Evolutionary conservation across 2,113 vertebrate genomes (phyloP), one percentile per base, ranked within the genome.

Genomic region (Rhinogobius similis): DNA sequence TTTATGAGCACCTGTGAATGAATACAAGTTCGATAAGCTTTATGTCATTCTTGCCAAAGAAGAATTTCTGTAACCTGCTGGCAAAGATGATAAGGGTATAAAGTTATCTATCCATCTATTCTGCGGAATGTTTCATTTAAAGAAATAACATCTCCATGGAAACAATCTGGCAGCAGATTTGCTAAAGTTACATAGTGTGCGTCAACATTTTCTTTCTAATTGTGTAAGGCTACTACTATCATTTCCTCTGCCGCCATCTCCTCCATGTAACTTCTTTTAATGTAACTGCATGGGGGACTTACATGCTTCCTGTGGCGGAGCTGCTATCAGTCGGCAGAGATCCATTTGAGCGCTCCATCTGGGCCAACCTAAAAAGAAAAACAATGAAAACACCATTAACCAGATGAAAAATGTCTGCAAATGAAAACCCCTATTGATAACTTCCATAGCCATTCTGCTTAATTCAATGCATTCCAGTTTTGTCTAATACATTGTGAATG

Each of bases 261-360:
- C 21, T 23, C n/a, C 21, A 23, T 11, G n/a, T 23, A 23, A 52
- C 50, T 11, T 23, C 10, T 26, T 26, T 55, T 3, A 4, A 14
- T 24, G 11, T 11, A 12, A 24, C 6, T 13, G 65, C 58, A 27
- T 0, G 0, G 75, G 55, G 48, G 86, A 97, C 97, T 96, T 94
- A 98, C 98, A 98, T 94, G n/a, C 96, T 99, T 90, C 96, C 96
- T 2, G 96, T 98, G 66, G 95, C 96, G 7, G 97, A 99, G 87
- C 96, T 98, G 82, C 96, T 96, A 85, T 98, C 98, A 0, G 96
- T 97, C 66, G 97, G 95, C 82, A 99, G 91, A 62, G 96, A 98
- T 26, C 98, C 98, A 1, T 98, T 98, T 44, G 94, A 97, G 69
- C 92, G 94, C 73, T 99, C 98, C 96, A 98, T 96, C 81, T 98